Evolutionary conservation across 1,140 invertebrate genomes (phyloP).

Genomic region (Tetramorium simillimum): DNA sequence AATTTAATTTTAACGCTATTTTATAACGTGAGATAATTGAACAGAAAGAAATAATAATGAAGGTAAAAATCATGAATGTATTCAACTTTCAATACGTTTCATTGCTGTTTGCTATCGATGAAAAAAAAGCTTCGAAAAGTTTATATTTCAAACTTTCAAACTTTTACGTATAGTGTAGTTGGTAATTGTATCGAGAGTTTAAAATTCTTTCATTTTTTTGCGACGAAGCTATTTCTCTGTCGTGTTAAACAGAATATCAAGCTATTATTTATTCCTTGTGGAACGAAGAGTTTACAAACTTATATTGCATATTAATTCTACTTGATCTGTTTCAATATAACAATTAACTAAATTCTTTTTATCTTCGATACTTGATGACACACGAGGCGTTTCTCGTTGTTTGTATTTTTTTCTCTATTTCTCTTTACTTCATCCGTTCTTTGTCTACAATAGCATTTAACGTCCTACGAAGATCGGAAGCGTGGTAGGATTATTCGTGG

Average conservation of each 20-base stretch:
- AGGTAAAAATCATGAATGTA: conserved; percentile 2
- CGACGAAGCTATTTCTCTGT: not conserved
- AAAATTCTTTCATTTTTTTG: conserved; percentile 33
- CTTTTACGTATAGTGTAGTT: conserved; percentile 12
- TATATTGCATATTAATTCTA: not conserved
- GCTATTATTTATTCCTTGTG: conserved; percentile 14
- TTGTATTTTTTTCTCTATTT: conserved; percentile 44
- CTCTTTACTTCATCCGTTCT: conserved; percentile 53
- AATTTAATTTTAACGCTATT: not conserved
- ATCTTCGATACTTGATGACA: conserved; percentile 16
- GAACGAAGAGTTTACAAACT: not conserved
- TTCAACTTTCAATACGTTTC: conserved; percentile 17
- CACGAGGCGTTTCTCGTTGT: conserved; percentile 24
- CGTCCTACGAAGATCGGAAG: conserved; percentile 74
- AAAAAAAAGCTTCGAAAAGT: conserved; percentile 3
- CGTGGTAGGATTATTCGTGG: conserved; percentile 78
- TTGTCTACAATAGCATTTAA: conserved; percentile 69
- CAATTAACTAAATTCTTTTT: conserved; percentile 2
- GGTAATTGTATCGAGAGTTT: conserved; percentile 33
- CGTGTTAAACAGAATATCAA: conserved; percentile 3
- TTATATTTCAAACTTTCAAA: conserved; percentile 19
- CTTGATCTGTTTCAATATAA: conserved; percentile 2
- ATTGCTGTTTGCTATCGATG: not conserved
- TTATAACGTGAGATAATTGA: not conserved
- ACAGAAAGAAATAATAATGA: not conserved